Base-by-base conservation (phyloP, 2,888 invertebrate species). In the Megalurothrips usitatus region DNA sequence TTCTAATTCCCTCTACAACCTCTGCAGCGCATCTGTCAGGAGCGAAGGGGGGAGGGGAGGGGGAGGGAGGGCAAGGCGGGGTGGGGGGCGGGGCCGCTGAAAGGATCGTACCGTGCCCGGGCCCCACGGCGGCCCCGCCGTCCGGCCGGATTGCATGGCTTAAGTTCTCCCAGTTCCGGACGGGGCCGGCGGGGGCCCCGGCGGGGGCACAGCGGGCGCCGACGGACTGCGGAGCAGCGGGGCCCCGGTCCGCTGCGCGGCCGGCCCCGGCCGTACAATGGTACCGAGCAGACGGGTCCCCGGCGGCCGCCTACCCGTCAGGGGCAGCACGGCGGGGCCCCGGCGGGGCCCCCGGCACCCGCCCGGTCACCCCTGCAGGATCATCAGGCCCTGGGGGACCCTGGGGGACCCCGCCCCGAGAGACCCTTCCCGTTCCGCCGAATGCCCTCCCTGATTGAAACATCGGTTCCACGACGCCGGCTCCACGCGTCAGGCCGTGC, bases 391-490 rank as follows among this genome's bases (percentile, higher is more conserved):
- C 34, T 43, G 34, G 6, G 34, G 34, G 34, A 43, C 34, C 34
- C 6, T 43, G 34, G 3, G 34, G 34, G 34, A 58, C n/a, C 58
- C 58, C 14, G 58, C 6, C 17, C 58, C 58, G 58, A 2, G 19
- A 6, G 58, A 12, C 58, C 58, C 52, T 3, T 52, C 52, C 17
- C 58, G 58, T 19, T 58, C 58, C n/a, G 58, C 0, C 58, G 58
- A 19, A 19, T 23, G 6, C n/a, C 23, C 68, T 19, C 68, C 23
- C 68, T 68, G 68, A 68, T 68, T 68, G 68, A 68, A 68, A 68
- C 68, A 68, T 68, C 68, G 68, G 68, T 4, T n/a, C 68, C 68
- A 58, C 58, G n/a, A 58, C 58, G 17, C 58, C 19, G n/a, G 58
- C 6, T n/a, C 58, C 19, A n/a, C 4, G 58, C n/a, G 58, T 17